phyloP scores from a whole-genome alignment of 2,888 invertebrate genomes.

The Eupelmus urozonus region DNA sequence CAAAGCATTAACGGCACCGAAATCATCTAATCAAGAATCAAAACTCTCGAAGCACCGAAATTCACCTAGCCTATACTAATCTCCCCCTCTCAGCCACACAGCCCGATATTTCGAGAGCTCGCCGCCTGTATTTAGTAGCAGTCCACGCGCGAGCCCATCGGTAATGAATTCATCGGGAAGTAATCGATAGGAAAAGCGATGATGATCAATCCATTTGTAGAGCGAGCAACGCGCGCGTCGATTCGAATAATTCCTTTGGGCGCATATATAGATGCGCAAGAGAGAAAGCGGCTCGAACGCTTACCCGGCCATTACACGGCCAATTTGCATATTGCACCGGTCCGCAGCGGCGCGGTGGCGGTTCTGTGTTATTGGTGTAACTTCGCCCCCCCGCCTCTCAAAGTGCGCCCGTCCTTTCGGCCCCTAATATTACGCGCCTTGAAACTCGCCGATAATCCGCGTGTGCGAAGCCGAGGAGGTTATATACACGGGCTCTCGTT shows the following conservation, averaged over 20 bases:
- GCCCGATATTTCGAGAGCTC: too few species aligned
- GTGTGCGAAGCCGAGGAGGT: not conserved
- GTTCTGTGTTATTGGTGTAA: constrained; percentile 48
- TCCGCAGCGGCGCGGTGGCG: not conserved
- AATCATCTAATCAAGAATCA: too few species aligned
- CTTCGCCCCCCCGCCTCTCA: constrained; percentile 11
- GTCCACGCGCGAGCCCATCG: too few species aligned
- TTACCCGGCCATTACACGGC: constrained; percentile 53
- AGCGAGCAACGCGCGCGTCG: not conserved
- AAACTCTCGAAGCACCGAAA: too few species aligned
- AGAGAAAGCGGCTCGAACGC: constrained; percentile 21
- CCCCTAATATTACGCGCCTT: constrained; percentile 40
- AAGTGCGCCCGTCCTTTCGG: not conserved
- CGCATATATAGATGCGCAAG: not conserved
- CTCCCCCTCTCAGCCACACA: too few species aligned
- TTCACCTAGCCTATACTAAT: too few species aligned
- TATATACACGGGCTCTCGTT: not conserved
- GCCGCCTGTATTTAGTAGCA: too few species aligned
- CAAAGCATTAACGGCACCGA: too few species aligned
- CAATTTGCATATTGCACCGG: constrained; percentile 57
- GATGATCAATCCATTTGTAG: constrained; percentile 30
- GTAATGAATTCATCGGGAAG: not conserved
- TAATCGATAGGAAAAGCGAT: constrained; percentile 22
- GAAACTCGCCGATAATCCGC: constrained; percentile 50
- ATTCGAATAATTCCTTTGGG: constrained; percentile 50